Conservation (phyloP, 2,888 invertebrate genomes). For the Caenorhabditis japonica region DNA sequence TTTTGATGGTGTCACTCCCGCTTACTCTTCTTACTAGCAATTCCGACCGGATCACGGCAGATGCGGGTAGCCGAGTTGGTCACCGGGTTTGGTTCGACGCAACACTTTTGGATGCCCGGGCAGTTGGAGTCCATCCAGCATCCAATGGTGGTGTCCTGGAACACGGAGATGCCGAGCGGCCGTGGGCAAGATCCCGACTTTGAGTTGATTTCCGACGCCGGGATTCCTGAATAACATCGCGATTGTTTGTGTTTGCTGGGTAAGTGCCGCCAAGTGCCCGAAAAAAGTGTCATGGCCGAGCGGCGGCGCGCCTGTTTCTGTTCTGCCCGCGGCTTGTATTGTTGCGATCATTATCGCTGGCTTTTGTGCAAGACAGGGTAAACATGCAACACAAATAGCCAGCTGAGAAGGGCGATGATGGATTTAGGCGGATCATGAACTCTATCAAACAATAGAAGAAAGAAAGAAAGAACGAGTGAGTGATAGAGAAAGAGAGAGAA, state of each 20-base stretch:
- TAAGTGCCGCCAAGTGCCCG: not conserved
- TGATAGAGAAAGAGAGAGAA: too few relatives aligned
- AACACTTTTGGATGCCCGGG: constrained; percentile 76
- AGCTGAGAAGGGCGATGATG: too few relatives aligned
- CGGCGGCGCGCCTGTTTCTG: constrained; percentile 34
- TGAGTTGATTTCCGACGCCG: constrained; percentile 75
- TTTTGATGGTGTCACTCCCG: not conserved
- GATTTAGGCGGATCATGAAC: too few relatives aligned
- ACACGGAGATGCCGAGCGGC: constrained; percentile 71
- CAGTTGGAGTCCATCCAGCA: constrained; percentile 76
- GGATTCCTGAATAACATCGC: constrained; percentile 66
- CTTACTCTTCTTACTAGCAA: constrained; percentile 64
- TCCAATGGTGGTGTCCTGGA: constrained; percentile 71
- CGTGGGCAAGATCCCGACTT: constrained; percentile 74
- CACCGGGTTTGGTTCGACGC: constrained; percentile 76
- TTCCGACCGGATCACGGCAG: constrained; percentile 75
- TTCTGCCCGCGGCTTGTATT: constrained; percentile 17
- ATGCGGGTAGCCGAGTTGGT: constrained; percentile 73
- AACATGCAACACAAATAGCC: constrained; percentile 29
- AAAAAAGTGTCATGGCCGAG: constrained; percentile 41
- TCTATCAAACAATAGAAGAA: too few relatives aligned
- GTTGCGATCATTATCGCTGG: constrained; percentile 31
- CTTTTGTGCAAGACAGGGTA: not conserved
- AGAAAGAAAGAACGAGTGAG: too few relatives aligned
- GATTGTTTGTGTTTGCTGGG: constrained; percentile 1